Conservation (phyloP, 2,797 vertebrate genomes). For the Manis pentadactyla region DNA sequence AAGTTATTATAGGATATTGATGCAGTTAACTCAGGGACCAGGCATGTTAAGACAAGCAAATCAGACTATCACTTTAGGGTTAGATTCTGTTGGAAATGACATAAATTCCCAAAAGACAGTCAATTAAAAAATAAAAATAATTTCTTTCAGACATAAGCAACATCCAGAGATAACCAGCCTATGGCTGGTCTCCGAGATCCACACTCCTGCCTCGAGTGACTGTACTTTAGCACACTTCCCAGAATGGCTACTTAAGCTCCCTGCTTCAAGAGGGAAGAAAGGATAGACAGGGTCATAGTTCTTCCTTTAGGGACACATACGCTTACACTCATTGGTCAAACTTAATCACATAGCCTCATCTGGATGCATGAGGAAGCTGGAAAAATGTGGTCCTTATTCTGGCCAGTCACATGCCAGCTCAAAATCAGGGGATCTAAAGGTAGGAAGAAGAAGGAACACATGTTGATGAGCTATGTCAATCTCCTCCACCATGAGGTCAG, state of each 20-base stretch:
- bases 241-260: neutral
- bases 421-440: neutral
- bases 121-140: neutral
- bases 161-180: neutral
- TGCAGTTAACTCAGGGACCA: neutral
- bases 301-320: neutral
- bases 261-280: neutral
- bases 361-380: neutral
- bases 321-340: neutral
- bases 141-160: neutral
- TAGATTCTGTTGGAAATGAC: neutral
- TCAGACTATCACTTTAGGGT: neutral
- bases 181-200: neutral
- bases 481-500: neutral
- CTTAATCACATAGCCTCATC: neutral
- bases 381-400: neutral
- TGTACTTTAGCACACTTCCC: neutral
- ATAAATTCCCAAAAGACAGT: neutral
- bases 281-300: neutral
- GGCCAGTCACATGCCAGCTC: neutral
- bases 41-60: neutral
- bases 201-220: neutral
- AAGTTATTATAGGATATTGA: neutral
- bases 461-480: neutral
- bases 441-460: neutral